These are phyloP conservation scores for Sparus aurata DNA, from an alignment of 2,797 vertebrate genomes.

Conservation along the genomic window DNA sequence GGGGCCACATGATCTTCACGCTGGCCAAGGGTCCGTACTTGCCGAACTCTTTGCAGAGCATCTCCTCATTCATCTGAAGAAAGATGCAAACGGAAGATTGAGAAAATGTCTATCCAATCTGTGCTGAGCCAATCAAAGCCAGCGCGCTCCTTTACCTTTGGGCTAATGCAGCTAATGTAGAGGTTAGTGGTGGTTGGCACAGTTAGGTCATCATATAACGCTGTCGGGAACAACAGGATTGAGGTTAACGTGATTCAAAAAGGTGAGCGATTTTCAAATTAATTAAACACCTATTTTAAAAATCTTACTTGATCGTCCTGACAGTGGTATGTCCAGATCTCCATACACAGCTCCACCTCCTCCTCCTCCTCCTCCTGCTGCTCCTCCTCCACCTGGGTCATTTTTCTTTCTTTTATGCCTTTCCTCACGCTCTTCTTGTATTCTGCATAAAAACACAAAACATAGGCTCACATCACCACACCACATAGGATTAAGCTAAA, in stretches of 20 bases:
- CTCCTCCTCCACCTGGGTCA: constrained; percentile 71
- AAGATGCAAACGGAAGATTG: neutral
- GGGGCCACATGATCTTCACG: constrained; percentile 91
- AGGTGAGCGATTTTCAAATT: neutral
- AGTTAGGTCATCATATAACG: constrained; percentile 86
- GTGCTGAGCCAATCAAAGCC: neutral
- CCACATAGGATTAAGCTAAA: neutral
- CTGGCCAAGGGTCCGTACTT: constrained; percentile 89
- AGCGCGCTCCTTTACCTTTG: constrained; percentile 81
- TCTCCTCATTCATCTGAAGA: constrained; percentile 89
- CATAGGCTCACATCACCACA: neutral
- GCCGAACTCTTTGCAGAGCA: constrained; percentile 90
- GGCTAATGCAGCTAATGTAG: constrained; percentile 89
- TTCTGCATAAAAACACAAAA: constrained; percentile 72
- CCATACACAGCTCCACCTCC: constrained; percentile 62
- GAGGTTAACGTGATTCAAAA: constrained; percentile 3
- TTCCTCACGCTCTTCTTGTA: constrained; percentile 89
- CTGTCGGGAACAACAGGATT: constrained; percentile 59
- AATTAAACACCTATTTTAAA: neutral
- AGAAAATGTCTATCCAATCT: neutral
- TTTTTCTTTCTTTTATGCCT: constrained; percentile 86
- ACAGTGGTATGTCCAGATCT: constrained; percentile 78
- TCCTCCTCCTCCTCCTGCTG: constrained; percentile 56
- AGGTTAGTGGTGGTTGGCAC: constrained; percentile 88
- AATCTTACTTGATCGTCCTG: constrained; percentile 83